Evolutionary conservation across 2,888 invertebrate genomes (phyloP).

Genomic region (Serripes groenlandicus): DNA sequence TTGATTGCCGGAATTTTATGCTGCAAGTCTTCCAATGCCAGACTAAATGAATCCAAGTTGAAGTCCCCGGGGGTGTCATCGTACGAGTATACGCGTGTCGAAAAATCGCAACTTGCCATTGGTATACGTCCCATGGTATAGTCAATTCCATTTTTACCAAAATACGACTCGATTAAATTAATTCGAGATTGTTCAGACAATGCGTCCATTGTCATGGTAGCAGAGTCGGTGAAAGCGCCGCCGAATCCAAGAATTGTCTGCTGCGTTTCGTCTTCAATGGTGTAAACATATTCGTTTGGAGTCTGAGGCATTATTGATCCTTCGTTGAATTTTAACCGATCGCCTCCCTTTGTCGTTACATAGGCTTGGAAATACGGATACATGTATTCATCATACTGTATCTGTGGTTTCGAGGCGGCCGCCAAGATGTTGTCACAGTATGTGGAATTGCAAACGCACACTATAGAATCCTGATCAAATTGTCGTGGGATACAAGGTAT

Average conservation of each 20-base stretch:
- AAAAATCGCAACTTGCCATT: constrained; percentile 95
- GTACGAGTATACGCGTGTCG: constrained; percentile 93
- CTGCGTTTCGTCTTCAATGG: constrained; percentile 81
- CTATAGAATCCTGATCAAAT: constrained; percentile 59
- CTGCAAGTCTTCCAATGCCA: constrained; percentile 90
- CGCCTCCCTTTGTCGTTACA: constrained; percentile 36
- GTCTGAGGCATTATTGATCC: constrained; percentile 22
- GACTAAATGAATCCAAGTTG: constrained; percentile 89
- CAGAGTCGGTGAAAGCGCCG: constrained; percentile 92
- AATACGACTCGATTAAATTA: constrained; percentile 88
- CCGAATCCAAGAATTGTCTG: constrained; percentile 94
- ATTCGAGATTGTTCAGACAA: constrained; percentile 88
- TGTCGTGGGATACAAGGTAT: constrained; percentile 39
- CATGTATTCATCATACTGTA: not conserved
- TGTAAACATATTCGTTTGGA: constrained; percentile 29
- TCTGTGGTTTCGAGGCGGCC: not conserved
- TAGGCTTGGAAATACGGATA: constrained; percentile 19
- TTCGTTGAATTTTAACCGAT: constrained; percentile 27
- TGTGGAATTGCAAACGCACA: constrained; percentile 64
- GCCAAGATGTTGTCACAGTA: constrained; percentile 50
- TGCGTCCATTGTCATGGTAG: constrained; percentile 91
- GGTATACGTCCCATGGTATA: constrained; percentile 94
- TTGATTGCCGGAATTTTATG: constrained; percentile 89
- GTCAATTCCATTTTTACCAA: constrained; percentile 89
- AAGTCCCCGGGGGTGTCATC: constrained; percentile 89